These are phyloP conservation scores for Zygogramma bicolorata DNA, from an alignment of 2,888 invertebrate species.

Conservation along the genomic window DNA sequence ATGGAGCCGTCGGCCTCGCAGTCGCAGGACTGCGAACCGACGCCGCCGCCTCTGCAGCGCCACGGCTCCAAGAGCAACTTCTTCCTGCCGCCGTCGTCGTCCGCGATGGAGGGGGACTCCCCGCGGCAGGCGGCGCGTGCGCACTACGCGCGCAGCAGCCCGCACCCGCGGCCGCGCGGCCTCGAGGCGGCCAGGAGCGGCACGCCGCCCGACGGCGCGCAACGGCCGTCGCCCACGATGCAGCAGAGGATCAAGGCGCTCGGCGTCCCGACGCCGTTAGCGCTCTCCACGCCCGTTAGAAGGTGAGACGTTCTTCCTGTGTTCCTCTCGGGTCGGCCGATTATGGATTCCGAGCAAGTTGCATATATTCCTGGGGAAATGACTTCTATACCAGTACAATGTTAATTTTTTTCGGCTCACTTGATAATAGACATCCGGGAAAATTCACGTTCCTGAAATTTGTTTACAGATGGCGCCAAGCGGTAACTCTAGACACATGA, in stretches of 20 bases:
- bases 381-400: no score
- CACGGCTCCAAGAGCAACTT: conserved; percentile 90
- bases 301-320: no score
- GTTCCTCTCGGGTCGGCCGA: no score
- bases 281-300: conserved; percentile 88
- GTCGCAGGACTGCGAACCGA: conserved; percentile 93
- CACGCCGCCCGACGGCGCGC: conserved; percentile 62
- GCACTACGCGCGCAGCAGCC: conserved; percentile 82
- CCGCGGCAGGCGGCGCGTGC: conserved; percentile 57
- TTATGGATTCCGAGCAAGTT: no score
- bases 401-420: no score
- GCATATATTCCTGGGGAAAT: no score
- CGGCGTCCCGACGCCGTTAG: conserved; percentile 89
- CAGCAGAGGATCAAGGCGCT: conserved; percentile 91
- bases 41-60: conserved; percentile 87
- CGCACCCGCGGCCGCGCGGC: conserved; percentile 80
- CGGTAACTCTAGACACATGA: no score
- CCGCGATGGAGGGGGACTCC: conserved; percentile 67
- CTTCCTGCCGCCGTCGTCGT: conserved; percentile 74
- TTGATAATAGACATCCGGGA: no score
- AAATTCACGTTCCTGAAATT: no score
- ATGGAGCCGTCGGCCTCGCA: conserved; percentile 92
- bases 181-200: conserved; percentile 72
- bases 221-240: conserved; percentile 84
- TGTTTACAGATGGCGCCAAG: no score